Percentiles rank a stretch among this genome's conserved stretches.
phyloP scores from a whole-genome alignment of 1,140 invertebrate species.

The Brachionus asplanchnoidis region DNA sequence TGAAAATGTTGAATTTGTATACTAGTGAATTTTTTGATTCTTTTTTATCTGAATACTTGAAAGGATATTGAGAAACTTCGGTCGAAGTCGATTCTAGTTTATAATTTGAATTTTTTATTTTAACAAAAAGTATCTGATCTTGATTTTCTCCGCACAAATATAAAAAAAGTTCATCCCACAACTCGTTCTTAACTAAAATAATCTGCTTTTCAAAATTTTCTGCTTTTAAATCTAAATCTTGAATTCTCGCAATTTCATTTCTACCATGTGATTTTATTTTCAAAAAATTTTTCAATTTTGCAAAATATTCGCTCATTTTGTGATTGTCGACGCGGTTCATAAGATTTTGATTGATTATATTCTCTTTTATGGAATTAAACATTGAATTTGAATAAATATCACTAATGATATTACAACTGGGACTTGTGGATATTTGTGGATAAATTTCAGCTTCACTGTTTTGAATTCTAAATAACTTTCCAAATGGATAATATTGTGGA shows the following conservation, averaged over 20 bases:
- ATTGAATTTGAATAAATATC: not conserved
- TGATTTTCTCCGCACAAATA: not conserved
- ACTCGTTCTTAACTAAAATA: not conserved
- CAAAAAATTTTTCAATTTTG: not conserved
- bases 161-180: not conserved
- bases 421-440: too few relatives aligned
- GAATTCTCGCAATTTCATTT: not conserved
- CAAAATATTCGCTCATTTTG: not conserved
- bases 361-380: not conserved
- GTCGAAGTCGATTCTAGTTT: not conserved
- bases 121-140: not conserved
- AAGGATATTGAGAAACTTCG: not conserved
- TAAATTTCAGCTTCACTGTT: too few relatives aligned
- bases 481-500: slow-evolving; percentile 1
- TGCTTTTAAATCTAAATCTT: not conserved
- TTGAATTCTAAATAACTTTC: not conserved
- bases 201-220: not conserved
- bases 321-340: not conserved
- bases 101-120: not conserved
- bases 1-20: not conserved
- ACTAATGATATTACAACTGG: not conserved
- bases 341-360: not conserved
- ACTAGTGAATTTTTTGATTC: not conserved
- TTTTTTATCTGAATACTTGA: not conserved
- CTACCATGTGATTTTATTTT: not conserved